Percentiles rank a stretch among this genome's conserved stretches.
Evolutionary conservation across 2,888 invertebrate genomes (phyloP).

Genomic region (Lepidocyrtoides sp.): DNA sequence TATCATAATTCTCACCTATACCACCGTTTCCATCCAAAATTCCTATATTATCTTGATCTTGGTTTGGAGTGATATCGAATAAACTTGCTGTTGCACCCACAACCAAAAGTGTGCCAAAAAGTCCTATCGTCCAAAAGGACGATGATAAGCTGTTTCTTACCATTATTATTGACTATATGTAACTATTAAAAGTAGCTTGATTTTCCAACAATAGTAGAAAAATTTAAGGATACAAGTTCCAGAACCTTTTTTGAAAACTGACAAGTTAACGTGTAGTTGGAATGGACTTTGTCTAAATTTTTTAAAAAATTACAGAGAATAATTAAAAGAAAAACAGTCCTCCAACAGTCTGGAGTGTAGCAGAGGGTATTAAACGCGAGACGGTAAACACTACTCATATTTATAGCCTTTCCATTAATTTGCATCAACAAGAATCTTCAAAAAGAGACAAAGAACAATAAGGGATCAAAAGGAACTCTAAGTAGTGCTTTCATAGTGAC

Average conservation of each 20-base stretch:
- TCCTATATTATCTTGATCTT: background rate
- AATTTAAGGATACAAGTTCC: background rate
- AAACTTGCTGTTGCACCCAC: background rate
- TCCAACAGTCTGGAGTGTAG: conserved; percentile 20
- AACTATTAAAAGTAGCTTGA: background rate
- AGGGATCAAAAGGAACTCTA: too few species aligned
- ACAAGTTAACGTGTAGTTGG: background rate
- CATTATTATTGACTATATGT: background rate
- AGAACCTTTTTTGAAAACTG: background rate
- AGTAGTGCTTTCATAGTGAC: too few species aligned
- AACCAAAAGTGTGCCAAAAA: background rate
- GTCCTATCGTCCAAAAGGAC: background rate
- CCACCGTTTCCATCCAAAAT: background rate
- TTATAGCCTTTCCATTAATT: conserved; percentile 36
- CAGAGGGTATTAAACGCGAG: conserved; percentile 48
- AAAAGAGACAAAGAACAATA: too few species aligned
- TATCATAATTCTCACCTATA: conserved; percentile 48
- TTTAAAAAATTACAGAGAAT: background rate
- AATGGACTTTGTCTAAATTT: conserved; percentile 37
- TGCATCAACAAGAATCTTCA: background rate
- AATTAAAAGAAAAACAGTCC: conserved; percentile 29
- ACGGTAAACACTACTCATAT: conserved; percentile 1
- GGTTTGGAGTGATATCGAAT: conserved; percentile 36
- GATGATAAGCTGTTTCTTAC: background rate
- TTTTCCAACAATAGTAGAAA: background rate